Evolutionary conservation across 37 sponge, comb jelly and placozoan species (phyloP), one percentile per base, ranked within the genome.

Genomic region (Tethya wilhelma): DNA sequence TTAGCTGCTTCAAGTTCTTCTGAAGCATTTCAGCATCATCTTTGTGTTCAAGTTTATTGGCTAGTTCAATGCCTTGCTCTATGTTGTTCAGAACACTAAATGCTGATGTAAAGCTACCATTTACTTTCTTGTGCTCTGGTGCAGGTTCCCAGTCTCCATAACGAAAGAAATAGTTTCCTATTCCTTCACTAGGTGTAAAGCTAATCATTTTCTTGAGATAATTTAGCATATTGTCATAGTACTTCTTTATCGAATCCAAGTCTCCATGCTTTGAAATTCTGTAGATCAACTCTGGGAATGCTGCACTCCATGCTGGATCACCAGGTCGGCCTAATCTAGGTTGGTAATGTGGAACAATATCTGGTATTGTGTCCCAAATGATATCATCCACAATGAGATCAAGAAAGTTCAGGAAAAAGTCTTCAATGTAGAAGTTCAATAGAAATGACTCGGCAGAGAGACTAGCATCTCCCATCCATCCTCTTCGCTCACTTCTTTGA

Each of bases 81-180:
- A 90, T 66, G 46, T 76, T 86, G 20, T 59, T 38, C 26, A 85
- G 67, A 37, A 81, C 26, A 39, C 86, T 85, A 55, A 90, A 90
- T 0, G 91, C 82, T 23, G 87, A 85, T 4, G 91, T 55, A 41
- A 86, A 79, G 56, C 62, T 74, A 3, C 25, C 30, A n/a, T 19
- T 45, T 8, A 90, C 77, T 59, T 80, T 85, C 4, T 58, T 41
- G 38, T 71, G 36, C 12, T 79, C 85, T 23, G 90, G 90, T 53
- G 90, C 87, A 3, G 86, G 86, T 37, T 73, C 81, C 91, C 91
- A 90, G 69, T 90, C 91, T 62, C 91, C 91, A 73, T 90, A 90
- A 20, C 43, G 26, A 60, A 77, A 86, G 67, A 45, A 69, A 29
- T 69, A 26, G 28, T 90, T 55, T 42, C 56, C 75, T 14, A 90